Evolutionary conservation across 2,113 vertebrate genomes (phyloP).

Genomic region (Spermophilus dauricus): DNA sequence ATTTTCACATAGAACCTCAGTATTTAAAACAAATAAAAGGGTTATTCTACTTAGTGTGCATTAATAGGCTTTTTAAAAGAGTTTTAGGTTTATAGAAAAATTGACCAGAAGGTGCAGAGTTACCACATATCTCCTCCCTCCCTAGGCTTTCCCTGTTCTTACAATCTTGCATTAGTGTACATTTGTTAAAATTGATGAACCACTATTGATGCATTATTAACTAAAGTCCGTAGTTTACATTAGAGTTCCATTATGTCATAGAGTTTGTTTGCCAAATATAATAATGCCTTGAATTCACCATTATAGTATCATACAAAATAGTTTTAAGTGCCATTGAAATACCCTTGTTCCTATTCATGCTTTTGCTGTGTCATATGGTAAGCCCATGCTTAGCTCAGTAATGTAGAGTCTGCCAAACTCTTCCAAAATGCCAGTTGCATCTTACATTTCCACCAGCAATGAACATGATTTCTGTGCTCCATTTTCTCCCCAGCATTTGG

Average conservation of each 20-base stretch:
- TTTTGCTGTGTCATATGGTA: not conserved
- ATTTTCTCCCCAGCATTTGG: not conserved
- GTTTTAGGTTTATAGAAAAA: conserved; percentile 19
- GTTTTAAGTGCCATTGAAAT: not conserved
- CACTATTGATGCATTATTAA: not conserved
- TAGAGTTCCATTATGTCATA: not conserved
- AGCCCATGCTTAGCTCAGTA: not conserved
- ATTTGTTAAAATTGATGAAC: not conserved
- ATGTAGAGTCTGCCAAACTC: not conserved
- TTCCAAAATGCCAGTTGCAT: not conserved
- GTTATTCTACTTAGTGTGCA: not conserved
- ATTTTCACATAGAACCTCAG: not conserved
- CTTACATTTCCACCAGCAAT: not conserved
- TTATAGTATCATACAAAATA: not conserved
- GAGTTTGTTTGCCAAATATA: not conserved
- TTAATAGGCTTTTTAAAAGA: not conserved
- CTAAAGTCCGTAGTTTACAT: not conserved
- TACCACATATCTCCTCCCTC: not conserved
- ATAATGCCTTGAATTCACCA: not conserved
- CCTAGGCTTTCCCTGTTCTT: not conserved
- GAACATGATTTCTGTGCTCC: not conserved
- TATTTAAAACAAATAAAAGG: not conserved
- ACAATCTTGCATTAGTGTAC: not conserved
- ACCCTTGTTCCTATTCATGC: not conserved
- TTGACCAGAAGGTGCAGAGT: not conserved